phyloP scores from a whole-genome alignment of 1,140 invertebrate genomes.

The Lysiphlebus fabarum region DNA sequence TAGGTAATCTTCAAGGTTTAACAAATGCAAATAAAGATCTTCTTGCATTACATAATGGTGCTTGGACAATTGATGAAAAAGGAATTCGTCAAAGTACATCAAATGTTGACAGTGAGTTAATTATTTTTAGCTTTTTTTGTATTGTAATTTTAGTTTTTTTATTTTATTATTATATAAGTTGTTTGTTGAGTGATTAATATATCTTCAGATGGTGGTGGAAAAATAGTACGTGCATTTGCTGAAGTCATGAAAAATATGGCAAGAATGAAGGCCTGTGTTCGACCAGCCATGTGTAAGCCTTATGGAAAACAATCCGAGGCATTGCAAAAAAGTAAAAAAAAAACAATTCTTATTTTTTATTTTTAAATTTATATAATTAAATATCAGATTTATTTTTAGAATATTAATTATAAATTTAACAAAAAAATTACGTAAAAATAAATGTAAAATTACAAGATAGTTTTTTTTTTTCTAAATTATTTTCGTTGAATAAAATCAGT shows the following conservation, averaged over 20 bases:
- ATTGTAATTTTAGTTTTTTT: no score
- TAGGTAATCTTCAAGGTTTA: conserved; percentile 46
- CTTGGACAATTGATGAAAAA: conserved; percentile 57
- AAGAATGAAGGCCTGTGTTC: conserved; percentile 78
- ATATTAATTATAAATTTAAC: not conserved
- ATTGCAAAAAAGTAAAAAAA: conserved; percentile 75
- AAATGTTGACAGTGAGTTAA: conserved; percentile 43
- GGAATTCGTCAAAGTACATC: conserved; percentile 41
- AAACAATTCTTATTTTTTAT: conserved; percentile 15
- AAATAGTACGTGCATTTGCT: conserved; percentile 75
- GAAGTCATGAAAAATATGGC: conserved; percentile 83
- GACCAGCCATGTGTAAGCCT: conserved; percentile 82
- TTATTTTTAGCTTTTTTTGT: not conserved
- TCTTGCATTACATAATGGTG: conserved; percentile 67
- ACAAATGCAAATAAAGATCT: conserved; percentile 63
- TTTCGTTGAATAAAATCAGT: conserved; percentile 5
- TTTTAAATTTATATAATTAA: conserved; percentile 1
- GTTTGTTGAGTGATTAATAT: conserved; percentile 9
- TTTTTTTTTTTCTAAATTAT: not conserved
- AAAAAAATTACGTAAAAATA: conserved; percentile 17
- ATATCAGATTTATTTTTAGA: not conserved
- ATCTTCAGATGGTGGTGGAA: conserved; percentile 65
- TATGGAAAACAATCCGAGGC: conserved; percentile 85
- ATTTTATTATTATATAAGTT: not conserved
- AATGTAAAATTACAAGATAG: conserved; percentile 13